Conservation (phyloP, 1,140 invertebrate species). For the Eulimnadia texana region DNA sequence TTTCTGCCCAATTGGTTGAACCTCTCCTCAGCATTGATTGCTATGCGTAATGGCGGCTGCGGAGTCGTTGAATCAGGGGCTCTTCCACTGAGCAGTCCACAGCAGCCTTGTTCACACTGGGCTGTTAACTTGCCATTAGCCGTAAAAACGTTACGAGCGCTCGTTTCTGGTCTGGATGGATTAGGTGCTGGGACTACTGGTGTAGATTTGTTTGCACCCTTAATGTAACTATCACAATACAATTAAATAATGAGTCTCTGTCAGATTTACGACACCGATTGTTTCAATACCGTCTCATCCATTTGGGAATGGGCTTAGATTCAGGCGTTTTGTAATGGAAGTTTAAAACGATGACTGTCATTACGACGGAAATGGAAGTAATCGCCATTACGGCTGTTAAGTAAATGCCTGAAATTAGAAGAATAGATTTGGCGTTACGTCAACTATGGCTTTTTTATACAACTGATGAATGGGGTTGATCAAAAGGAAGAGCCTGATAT, state of each 20-base stretch:
- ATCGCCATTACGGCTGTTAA: slow-evolving; percentile 35
- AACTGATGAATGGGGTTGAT: neutral
- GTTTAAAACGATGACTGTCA: slow-evolving; percentile 37
- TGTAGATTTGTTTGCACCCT: neutral
- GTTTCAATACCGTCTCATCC: slow-evolving; percentile 29
- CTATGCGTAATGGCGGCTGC: neutral
- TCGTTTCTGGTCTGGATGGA: neutral
- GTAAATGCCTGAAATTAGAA: slow-evolving; percentile 31
- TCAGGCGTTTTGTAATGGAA: slow-evolving; percentile 38
- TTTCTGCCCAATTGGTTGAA: neutral
- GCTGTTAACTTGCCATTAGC: slow-evolving; percentile 15
- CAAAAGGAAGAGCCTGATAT: neutral
- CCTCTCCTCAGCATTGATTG: neutral
- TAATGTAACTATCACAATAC: neutral
- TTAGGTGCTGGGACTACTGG: neutral
- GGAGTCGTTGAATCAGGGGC: neutral
- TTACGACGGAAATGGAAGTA: slow-evolving; percentile 37
- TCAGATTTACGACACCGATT: slow-evolving; percentile 5
- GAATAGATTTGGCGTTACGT: slow-evolving; percentile 7
- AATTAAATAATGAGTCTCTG: neutral
- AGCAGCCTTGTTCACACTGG: neutral
- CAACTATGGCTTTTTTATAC: no score
- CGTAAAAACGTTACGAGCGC: slow-evolving; percentile 11
- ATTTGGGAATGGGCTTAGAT: slow-evolving; percentile 33
- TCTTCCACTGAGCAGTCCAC: neutral